Base-by-base conservation (phyloP, 2,113 vertebrate species). In the Sisor rabdophorus region DNA sequence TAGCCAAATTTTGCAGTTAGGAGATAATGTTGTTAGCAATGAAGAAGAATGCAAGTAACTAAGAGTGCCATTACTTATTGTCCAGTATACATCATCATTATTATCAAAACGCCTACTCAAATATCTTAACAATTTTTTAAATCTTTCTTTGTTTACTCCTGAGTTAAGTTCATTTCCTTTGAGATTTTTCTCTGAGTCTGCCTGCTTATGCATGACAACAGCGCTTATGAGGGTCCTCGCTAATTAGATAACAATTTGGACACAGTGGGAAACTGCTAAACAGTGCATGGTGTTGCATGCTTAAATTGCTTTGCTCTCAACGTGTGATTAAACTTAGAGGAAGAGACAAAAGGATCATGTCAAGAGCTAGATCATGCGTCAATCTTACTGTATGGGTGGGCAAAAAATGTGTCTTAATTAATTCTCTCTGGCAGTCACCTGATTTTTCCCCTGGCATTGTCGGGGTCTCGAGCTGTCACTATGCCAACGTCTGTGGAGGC, bases 401-500 rank as follows among this genome's bases (percentile, higher is more conserved):
- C 3, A 30, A 24, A 30, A 53, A 40, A 2, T 17, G 19, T 32
- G 55, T 10, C 11, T 40, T 75, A 65, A 77, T 47, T 22, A 13
- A 7, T 44, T 28, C 19, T n/a, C 19, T 53, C 6, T 4, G 20
- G 53, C 28, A 17, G 47, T 59, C 91, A 98, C 97, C 95, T 96
- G 83, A 99, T 93, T 82, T 93, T 89, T 78, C 92, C 96, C 83
- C 91, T 95, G 77, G 94, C 89, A 79, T 91, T 89, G 87, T 99
- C 97, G 0, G 97, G 97, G 85, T 99, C 97, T 80, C 94, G 94
- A n/a, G 97, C 97, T 0, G 89, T 92, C n/a, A 98, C 94, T 1
- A 91, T 84, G 70, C 97, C 97, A 80, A 99, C 93, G 55, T 91
- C 81, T 0, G 96, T 95, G 30, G 95, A 95, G 0, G 89, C 84